Percentiles rank a stretch among this genome's conserved stretches.
These are phyloP conservation scores for Gasterosteus aculeatus DNA, from an alignment of 2,113 vertebrate genomes.

Conservation along the genomic window DNA sequence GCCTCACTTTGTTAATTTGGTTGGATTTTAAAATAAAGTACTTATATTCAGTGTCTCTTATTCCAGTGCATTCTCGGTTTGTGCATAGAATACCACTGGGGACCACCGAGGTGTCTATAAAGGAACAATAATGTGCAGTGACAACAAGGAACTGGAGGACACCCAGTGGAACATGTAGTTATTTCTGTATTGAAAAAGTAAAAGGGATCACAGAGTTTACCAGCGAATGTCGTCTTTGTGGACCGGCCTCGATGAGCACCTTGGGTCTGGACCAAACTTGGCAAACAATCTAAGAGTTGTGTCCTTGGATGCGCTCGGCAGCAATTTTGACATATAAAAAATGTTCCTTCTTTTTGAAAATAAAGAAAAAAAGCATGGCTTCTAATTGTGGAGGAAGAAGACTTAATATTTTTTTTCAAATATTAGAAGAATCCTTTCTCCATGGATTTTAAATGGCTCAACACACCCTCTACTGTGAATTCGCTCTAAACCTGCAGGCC, in stretches of 20 bases:
- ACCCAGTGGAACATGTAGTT: too few species aligned
- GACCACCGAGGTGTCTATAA: too few species aligned
- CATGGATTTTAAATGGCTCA: neutral
- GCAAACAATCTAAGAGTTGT: neutral
- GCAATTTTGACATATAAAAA: neutral
- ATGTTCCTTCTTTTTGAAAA: neutral
- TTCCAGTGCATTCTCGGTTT: too few species aligned
- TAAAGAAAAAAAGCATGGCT: neutral
- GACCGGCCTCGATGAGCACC: neutral
- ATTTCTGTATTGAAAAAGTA: too few species aligned
- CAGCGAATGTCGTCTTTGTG: neutral
- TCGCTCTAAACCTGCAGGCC: neutral
- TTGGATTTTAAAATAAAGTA: too few species aligned
- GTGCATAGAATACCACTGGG: too few species aligned
- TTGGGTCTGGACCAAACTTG: neutral
- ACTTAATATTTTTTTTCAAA: neutral
- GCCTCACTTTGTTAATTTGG: too few species aligned
- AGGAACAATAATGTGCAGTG: too few species aligned
- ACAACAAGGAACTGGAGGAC: too few species aligned
- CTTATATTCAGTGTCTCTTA: too few species aligned
- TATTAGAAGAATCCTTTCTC: neutral
- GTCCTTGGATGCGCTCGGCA: neutral
- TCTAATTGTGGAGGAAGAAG: neutral
- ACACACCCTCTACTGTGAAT: neutral
- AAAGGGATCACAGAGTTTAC: neutral